Evolutionary conservation across 2,888 invertebrate genomes (phyloP), one percentile per base, ranked within the genome.

Genomic region (Drosophila rubida): DNA sequence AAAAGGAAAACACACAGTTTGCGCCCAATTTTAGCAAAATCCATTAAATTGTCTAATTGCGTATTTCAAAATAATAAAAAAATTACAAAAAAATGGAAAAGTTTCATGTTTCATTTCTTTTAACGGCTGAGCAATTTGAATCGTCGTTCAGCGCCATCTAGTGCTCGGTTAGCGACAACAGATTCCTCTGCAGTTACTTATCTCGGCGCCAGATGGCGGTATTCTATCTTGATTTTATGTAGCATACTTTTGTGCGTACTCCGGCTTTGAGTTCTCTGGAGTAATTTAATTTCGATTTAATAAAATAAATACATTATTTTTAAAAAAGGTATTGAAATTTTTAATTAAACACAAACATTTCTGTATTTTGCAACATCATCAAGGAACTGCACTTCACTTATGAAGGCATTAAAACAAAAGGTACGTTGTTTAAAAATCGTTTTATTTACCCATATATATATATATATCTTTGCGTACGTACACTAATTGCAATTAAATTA

Each of bases 401-500:
- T n/a, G n/a, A 19, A 19, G 1, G 25, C 6, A 6, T 6, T 9
- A 7, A 45, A 13, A 49, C 1, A 14, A 7, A 9, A 1, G 3
- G 1, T 2, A 5, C 0, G 37, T 69, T 72, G 62, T 76, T 80
- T 64, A 59, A 73, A 80, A 78, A 72, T 85, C 63, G 46, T 76
- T 80, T 78, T 67, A 75, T 82, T 77, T 77, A 68, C 57, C 76
- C 39, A 58, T 75, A 55, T 64, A 64, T 55, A 55, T 64, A 64
- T 55, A 46, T 55, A 62, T 79, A 69, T 72, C 75, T 78, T 69
- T 73, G 69, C 64, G 65, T 65, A 75, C 75, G 72, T 75, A 75
- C 74, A 53, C 65, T 77, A 80, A 45, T 68, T 74, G 68, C 71
- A 72, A 66, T 75, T 75, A 71, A 75, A 63, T 76, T 75, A 71